phyloP scores from a whole-genome alignment of 2,888 invertebrate genomes.

The Eupithecia subumbrata region DNA sequence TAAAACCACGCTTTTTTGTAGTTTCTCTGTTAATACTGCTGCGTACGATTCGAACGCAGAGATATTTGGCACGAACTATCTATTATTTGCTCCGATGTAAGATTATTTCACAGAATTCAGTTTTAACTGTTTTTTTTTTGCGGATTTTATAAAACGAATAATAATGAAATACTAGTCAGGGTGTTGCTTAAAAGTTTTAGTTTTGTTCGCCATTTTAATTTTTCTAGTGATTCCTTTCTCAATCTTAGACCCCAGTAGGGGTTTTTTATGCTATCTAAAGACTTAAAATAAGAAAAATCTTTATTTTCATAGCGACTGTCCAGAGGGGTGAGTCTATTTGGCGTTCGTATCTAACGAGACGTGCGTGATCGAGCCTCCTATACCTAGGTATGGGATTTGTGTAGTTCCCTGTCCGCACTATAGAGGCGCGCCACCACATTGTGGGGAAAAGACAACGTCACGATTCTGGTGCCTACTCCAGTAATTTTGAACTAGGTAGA shows the following conservation, averaged over 20 bases:
- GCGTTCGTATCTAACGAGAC: too few species aligned
- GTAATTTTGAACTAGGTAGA: too few species aligned
- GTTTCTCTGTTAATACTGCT: background rate
- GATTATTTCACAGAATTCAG: background rate
- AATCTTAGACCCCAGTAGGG: background rate
- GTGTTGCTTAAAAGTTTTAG: constrained; percentile 13
- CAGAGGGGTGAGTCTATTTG: too few species aligned
- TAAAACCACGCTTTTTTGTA: background rate
- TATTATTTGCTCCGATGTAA: background rate
- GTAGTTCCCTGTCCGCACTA: too few species aligned
- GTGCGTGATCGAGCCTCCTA: too few species aligned
- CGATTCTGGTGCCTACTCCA: too few species aligned
- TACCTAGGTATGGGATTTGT: too few species aligned
- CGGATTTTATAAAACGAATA: background rate
- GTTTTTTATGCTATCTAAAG: background rate
- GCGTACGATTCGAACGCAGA: background rate
- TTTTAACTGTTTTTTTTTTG: background rate
- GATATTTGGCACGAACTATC: background rate
- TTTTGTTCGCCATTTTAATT: background rate
- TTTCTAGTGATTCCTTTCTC: background rate
- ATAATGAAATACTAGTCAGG: constrained; percentile 15
- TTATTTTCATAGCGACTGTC: too few species aligned
- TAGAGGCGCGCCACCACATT: too few species aligned
- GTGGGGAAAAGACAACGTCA: too few species aligned
- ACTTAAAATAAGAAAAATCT: background rate